These are phyloP conservation scores for Brachionus manjavacas DNA, from an alignment of 1,140 invertebrate species.

Conservation along the genomic window DNA sequence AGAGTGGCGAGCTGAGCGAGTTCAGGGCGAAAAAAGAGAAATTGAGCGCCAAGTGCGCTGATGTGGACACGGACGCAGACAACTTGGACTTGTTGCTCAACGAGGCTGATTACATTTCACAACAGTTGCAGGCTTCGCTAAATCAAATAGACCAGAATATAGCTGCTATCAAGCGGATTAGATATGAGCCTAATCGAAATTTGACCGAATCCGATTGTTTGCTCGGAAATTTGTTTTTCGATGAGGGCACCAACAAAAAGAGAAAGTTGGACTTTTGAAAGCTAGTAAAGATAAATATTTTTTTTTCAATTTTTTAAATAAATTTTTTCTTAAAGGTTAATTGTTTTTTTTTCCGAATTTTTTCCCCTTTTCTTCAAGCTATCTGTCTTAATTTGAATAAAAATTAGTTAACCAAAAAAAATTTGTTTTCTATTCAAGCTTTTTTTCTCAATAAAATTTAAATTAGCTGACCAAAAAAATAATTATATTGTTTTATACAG, in stretches of 20 bases:
- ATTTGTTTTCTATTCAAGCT: too few relatives aligned
- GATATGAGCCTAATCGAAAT: neutral
- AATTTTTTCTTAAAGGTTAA: neutral
- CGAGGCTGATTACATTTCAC: neutral
- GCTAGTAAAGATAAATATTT: neutral
- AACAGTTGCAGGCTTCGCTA: neutral
- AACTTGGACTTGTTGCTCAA: neutral
- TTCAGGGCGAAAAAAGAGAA: constrained; percentile 4
- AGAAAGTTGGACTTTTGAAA: constrained; percentile 6
- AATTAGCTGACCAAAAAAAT: too few relatives aligned
- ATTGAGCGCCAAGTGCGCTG: neutral
- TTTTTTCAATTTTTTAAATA: neutral
- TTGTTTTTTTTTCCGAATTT: too few relatives aligned
- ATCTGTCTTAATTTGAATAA: too few relatives aligned
- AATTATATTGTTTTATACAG: too few relatives aligned
- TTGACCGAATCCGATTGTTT: neutral
- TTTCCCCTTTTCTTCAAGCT: too few relatives aligned
- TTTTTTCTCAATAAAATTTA: too few relatives aligned
- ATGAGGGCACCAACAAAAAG: neutral
- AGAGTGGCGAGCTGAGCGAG: neutral
- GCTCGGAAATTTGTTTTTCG: neutral
- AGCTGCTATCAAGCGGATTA: neutral
- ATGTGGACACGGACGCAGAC: neutral
- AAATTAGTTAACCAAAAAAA: too few relatives aligned
- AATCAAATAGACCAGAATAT: neutral